Evolutionary conservation across 2,888 invertebrate genomes (phyloP).

Genomic region (Calameuta pallipes): DNA sequence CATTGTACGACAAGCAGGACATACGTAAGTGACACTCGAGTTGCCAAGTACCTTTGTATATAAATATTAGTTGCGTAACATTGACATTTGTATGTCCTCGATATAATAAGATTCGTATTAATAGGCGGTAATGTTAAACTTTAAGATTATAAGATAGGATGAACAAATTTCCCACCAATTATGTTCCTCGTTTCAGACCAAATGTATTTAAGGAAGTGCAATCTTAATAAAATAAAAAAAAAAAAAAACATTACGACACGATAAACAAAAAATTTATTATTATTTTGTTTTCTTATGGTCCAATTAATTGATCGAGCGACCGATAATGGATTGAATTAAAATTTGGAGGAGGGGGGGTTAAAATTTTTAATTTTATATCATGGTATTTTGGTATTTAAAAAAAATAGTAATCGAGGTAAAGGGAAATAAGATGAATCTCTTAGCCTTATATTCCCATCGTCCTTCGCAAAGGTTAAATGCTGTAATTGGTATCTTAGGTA

Average conservation of each 20-base stretch:
- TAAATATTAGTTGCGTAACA: conserved; percentile 14
- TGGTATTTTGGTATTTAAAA: conserved; percentile 18
- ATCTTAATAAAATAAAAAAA: conserved; percentile 53
- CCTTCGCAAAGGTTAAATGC: conserved; percentile 9
- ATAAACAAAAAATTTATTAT: not conserved
- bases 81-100: not conserved
- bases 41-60: conserved; percentile 38
- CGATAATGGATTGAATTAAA: too few species aligned
- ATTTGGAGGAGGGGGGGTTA: too few species aligned
- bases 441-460: not conserved
- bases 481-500: conserved; percentile 54
- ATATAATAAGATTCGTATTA: conserved; percentile 4
- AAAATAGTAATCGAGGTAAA: not conserved
- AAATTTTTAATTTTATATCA: not conserved
- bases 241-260: conserved; percentile 21
- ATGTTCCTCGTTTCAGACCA: conserved; percentile 60
- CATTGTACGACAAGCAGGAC: not conserved
- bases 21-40: not conserved
- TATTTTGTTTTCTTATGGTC: not conserved
- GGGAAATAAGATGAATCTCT: not conserved
- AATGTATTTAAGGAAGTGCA: conserved; percentile 61
- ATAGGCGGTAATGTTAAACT: not conserved
- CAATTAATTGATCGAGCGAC: not conserved
- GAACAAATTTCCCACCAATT: conserved; percentile 25
- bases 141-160: conserved; percentile 20